A percentile compares a stretch with the other conserved stretches of the same genome.
phyloP scores from a whole-genome alignment of 2,888 invertebrate genomes.

The Thysanoteuthis rhombus region DNA sequence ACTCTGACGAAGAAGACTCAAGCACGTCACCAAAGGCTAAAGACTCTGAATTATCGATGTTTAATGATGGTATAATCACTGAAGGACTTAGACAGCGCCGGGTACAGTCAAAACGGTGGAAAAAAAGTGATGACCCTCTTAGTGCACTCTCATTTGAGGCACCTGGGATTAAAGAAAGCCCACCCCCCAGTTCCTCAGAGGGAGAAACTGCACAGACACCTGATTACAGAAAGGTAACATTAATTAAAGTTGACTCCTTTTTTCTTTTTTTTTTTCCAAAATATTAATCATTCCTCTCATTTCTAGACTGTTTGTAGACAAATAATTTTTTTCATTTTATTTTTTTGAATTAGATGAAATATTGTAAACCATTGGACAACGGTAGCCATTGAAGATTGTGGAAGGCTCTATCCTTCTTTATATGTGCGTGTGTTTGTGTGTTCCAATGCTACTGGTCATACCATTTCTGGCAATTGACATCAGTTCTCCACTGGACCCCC shows the following conservation, averaged over 20 bases:
- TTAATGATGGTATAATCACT: not conserved
- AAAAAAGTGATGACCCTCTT: not conserved
- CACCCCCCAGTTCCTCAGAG: constrained; percentile 49
- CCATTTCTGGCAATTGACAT: too few species aligned
- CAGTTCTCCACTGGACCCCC: too few species aligned
- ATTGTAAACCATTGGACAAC: too few species aligned
- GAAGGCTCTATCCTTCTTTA: too few species aligned
- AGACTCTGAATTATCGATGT: not conserved
- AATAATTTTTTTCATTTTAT: too few species aligned
- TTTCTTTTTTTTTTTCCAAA: not conserved
- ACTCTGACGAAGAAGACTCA: constrained; percentile 21
- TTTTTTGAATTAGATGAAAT: too few species aligned
- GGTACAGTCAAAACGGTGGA: not conserved
- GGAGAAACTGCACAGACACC: constrained; percentile 45
- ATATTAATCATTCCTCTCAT: too few species aligned
- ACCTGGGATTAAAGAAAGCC: constrained; percentile 39
- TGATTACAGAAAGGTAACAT: constrained; percentile 27
- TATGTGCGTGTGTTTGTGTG: too few species aligned
- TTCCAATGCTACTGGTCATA: too few species aligned
- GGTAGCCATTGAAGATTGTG: too few species aligned
- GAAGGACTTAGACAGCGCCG: constrained; percentile 18
- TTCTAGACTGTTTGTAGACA: too few species aligned
- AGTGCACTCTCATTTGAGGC: not conserved
- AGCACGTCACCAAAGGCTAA: not conserved
- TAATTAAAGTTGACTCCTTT: not conserved